Evolutionary conservation across 1,140 invertebrate genomes (phyloP), one percentile per base, ranked within the genome.

Genomic region (Probaryconus sp.): DNA sequence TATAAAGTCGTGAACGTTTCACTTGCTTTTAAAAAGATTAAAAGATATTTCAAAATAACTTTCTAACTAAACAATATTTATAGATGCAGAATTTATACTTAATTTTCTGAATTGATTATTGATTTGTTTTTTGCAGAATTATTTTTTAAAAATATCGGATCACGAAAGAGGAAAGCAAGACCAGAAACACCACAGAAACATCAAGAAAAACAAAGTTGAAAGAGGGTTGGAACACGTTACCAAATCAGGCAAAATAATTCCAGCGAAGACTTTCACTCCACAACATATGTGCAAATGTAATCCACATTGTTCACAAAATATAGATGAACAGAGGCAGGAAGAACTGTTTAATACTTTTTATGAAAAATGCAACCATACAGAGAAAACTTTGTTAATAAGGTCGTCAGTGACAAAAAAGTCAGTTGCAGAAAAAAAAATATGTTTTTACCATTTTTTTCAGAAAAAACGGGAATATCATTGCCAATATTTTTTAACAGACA

Each of bases 341-440:
- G 18, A 48, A 3, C 11, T 48, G 7, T 48, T 30, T 24, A 17
- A n/a, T 17, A 11, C 37, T 0, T 40, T 40, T 18, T 40, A 40
- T 16, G 13, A 1, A 40, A 18, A 40, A 3, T 40, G 37, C n/a
- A 18, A 40, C 18, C 16, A 9, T 6, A 17, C 45, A 1, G 11
- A 50, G 31, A 50, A 50, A 10, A 28, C 24, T 5, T 18, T 50
- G 21, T 26, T 50, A 14, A 1, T 50, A 16, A 11, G 45, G 31
- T 14, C 45, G 14, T 28, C 24, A 16, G n/a, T 17, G 5, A 14
- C 26, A 16, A 31, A 3, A 11, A 50, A n/a, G 5, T 3, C 26
- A 30, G 26, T 16, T 1, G 26, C 5, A 17, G 31, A 50, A 31
- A 31, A 5, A 28, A 31, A 16, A 40, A 40, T 11, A 40, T n/a